phyloP scores from a whole-genome alignment of 2,113 vertebrate species.

The Gavialis gangeticus region DNA sequence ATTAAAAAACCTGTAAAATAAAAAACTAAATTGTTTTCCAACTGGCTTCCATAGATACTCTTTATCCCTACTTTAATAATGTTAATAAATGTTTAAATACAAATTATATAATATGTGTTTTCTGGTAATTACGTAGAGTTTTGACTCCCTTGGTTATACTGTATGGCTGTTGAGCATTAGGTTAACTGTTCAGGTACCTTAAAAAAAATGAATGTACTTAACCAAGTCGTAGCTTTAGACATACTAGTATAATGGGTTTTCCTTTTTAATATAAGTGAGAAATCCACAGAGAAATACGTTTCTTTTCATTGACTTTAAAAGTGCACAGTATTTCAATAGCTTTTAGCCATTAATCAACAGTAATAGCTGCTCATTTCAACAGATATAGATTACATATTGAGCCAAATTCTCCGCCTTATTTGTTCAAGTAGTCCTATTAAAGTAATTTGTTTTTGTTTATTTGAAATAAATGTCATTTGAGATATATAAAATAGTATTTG shows the following conservation, averaged over 20 bases:
- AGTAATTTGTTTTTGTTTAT: not conserved
- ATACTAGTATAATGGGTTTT: not conserved
- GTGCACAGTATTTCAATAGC: not conserved
- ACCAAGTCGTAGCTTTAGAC: not conserved
- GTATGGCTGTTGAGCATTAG: not conserved
- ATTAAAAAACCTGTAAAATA: not conserved
- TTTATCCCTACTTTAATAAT: not conserved
- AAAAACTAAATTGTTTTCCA: not conserved
- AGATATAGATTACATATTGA: not conserved
- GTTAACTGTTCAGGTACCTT: not conserved
- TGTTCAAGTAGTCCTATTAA: not conserved
- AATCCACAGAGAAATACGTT: not conserved
- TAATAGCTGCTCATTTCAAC: not conserved
- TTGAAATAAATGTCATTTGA: not conserved
- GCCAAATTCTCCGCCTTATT: not conserved
- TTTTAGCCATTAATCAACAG: not conserved
- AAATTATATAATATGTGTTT: not conserved
- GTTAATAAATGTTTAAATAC: not conserved
- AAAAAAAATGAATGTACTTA: conserved; percentile 4
- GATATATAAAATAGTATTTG: not conserved
- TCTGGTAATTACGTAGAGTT: not conserved
- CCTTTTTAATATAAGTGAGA: not conserved
- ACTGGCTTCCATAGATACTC: not conserved
- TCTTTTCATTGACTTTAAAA: conserved; percentile 23
- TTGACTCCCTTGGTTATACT: not conserved